phyloP scores from a whole-genome alignment of 2,888 invertebrate species.

The Nebria salina region DNA sequence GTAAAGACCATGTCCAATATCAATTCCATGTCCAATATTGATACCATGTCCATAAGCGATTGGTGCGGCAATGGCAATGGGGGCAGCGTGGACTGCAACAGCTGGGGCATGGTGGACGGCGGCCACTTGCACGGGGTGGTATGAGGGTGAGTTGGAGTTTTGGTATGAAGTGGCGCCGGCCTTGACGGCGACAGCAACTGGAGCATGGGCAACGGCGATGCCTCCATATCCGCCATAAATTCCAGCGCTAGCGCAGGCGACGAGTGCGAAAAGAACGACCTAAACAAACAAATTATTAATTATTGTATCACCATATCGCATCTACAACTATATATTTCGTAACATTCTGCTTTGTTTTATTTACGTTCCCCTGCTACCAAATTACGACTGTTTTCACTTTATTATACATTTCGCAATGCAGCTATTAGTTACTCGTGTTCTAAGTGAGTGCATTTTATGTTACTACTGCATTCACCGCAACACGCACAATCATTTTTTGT shows the following conservation, averaged over 20 bases:
- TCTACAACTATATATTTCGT: too few species aligned
- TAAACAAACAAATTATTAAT: slow-evolving; percentile 53
- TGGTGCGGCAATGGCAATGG: slow-evolving; percentile 14
- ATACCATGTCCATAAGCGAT: slow-evolving; percentile 44
- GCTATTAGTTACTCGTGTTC: too few species aligned
- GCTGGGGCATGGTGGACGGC: slow-evolving; percentile 48
- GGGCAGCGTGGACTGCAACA: slow-evolving; percentile 5
- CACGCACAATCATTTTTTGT: too few species aligned
- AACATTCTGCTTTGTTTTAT: too few species aligned
- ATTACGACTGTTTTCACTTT: too few species aligned
- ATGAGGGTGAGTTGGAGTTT: slow-evolving; percentile 45
- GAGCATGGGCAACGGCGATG: slow-evolving; percentile 52
- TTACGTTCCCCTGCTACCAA: too few species aligned
- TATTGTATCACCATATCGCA: neutral
- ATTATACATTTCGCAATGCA: too few species aligned
- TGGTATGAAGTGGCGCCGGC: slow-evolving; percentile 46
- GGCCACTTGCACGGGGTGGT: slow-evolving; percentile 40
- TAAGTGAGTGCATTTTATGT: too few species aligned
- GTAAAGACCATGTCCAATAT: slow-evolving; percentile 22
- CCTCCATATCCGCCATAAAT: slow-evolving; percentile 20
- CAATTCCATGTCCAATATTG: slow-evolving; percentile 22
- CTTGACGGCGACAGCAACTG: slow-evolving; percentile 54
- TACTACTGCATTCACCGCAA: too few species aligned
- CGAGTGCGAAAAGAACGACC: slow-evolving; percentile 65
- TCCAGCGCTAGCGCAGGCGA: slow-evolving; percentile 53